Percentiles rank a stretch among this genome's conserved stretches.
These are phyloP conservation scores for Epinotia demarniana DNA, from an alignment of 2,888 invertebrate species.

Conservation along the genomic window DNA sequence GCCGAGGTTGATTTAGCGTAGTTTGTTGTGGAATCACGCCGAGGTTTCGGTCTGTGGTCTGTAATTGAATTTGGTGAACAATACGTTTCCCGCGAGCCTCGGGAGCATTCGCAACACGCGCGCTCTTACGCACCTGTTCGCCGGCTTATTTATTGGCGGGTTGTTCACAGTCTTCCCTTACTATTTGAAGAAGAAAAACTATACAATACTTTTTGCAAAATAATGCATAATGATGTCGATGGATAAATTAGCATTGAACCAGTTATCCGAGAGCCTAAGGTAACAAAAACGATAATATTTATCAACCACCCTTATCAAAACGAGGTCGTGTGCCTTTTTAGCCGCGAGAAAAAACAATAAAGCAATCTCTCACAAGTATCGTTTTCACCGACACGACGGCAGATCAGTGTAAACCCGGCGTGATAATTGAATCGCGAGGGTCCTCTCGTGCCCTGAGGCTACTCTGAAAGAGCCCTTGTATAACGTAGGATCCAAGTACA, in stretches of 20 bases:
- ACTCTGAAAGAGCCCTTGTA: slow-evolving; percentile 50
- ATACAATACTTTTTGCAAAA: neutral
- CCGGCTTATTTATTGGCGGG: slow-evolving; percentile 57
- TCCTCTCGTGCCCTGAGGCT: slow-evolving; percentile 49
- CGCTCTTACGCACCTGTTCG: slow-evolving; percentile 65
- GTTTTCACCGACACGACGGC: slow-evolving; percentile 75
- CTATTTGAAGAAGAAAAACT: neutral
- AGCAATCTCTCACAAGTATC: slow-evolving; percentile 85
- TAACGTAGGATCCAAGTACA: slow-evolving; percentile 7
- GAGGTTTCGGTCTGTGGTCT: slow-evolving; percentile 51
- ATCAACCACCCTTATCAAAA: slow-evolving; percentile 58
- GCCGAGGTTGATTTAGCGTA: slow-evolving; percentile 72
- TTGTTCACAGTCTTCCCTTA: slow-evolving; percentile 5
- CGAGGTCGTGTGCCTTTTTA: slow-evolving; percentile 76
- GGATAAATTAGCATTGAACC: neutral
- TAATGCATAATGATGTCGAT: neutral
- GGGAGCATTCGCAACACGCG: slow-evolving; percentile 67
- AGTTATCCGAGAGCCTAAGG: neutral
- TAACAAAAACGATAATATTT: slow-evolving; percentile 5
- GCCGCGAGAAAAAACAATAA: slow-evolving; percentile 85
- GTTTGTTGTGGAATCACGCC: slow-evolving; percentile 74
- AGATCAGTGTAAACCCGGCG: slow-evolving; percentile 74
- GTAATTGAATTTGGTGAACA: slow-evolving; percentile 57
- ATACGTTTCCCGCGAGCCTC: slow-evolving; percentile 70
- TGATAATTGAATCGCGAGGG: slow-evolving; percentile 82